A percentile compares a stretch with the other conserved stretches of the same genome.
Conservation (phyloP, 2,888 invertebrate species). For the Steinernema scapterisci region DNA sequence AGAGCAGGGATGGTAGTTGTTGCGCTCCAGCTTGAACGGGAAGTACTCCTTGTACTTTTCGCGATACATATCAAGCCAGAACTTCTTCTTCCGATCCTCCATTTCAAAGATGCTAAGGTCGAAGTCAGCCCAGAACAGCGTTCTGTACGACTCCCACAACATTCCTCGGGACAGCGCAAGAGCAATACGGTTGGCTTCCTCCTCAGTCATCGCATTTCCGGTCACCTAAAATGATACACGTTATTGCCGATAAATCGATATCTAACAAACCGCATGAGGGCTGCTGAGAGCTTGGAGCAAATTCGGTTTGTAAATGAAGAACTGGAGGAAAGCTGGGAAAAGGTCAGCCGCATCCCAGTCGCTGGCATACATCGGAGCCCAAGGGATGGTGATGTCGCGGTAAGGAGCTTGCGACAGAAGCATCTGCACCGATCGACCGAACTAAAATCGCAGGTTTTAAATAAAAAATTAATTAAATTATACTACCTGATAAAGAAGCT, state of each 20-base stretch:
- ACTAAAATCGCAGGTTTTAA: too few relatives aligned
- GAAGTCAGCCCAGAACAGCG: constrained; percentile 66
- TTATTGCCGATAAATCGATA: not conserved
- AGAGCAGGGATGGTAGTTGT: constrained; percentile 84
- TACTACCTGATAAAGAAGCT: constrained; percentile 57
- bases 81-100: constrained; percentile 72
- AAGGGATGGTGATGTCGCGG: constrained; percentile 69
- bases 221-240: constrained; percentile 45
- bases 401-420: constrained; percentile 81
- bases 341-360: constrained; percentile 92
- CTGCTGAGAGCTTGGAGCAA: constrained; percentile 57
- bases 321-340: constrained; percentile 78
- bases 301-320: constrained; percentile 63
- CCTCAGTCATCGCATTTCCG: constrained; percentile 51
- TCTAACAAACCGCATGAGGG: constrained; percentile 51
- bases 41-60: constrained; percentile 82
- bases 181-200: constrained; percentile 51
- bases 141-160: constrained; percentile 65
- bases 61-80: constrained; percentile 82
- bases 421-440: constrained; percentile 86
- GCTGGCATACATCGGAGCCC: constrained; percentile 69
- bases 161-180: constrained; percentile 56
- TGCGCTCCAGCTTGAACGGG: constrained; percentile 78
- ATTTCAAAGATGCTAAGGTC: constrained; percentile 63
- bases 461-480: constrained; percentile 20